Evolutionary conservation across 1,140 invertebrate genomes (phyloP), one percentile per base, ranked within the genome.

Genomic region (Macrobrachium nipponense): DNA sequence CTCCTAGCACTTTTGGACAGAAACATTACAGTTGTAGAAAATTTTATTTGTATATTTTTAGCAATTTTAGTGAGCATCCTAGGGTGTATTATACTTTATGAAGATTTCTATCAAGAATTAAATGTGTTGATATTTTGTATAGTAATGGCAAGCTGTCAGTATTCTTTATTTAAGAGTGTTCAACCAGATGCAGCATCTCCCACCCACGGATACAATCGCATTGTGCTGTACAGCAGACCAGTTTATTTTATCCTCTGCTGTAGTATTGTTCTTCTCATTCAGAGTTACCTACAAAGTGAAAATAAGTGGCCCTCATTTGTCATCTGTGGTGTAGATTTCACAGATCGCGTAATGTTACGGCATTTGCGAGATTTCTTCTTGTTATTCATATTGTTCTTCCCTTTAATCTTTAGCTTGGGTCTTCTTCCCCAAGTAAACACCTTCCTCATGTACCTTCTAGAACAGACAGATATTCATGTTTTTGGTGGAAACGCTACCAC

Each of bases 101-200:
- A 95, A 60, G 94, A 95, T 51, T 96, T 98, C 90, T 99, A 98
- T 91, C 94, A 95, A 89, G 98, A 99, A 91, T 94, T 99, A 61
- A 96, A 95, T 89, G 95, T 98, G 8, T 97, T 99, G 91, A 92
- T 98, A 87, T 98, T 99, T 91, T 99, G 98, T 92, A 97, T 98
- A 89, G 96, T 99, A 36, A 97, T 99, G 70, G 98, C 98, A 15
- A 95, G 97, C 14, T 98, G 97, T 91, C 98, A 99, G 91, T 99
- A 99, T 91, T 99, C 98, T 0, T 92, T 99, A 73, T 92, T 99
- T 18, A 99, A 99, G 92, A 99, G 97, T 91, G 98, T 99, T 6
- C 98, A 99, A 90, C 98, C 98, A 2, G 98, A 99, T 92, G 97
- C 98, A 0, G 96, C 98, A 0, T 99, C 98, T 7, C 98, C 98